Conservation (phyloP, 2,113 vertebrate genomes). For the Ameiurus melas region DNA sequence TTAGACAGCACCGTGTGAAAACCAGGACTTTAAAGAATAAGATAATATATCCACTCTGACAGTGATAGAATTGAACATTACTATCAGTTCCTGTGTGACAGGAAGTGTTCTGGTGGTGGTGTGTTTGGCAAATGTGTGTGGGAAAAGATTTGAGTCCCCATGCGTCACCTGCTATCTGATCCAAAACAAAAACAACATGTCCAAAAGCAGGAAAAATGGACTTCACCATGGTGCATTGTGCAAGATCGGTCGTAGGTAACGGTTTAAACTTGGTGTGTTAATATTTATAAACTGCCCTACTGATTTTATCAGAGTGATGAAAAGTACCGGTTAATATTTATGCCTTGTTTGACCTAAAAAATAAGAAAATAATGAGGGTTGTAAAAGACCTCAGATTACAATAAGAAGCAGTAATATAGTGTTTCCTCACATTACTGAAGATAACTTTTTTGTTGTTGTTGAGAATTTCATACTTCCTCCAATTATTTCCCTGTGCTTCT, state of each 20-base stretch:
- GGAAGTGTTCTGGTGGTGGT: conserved; percentile 39
- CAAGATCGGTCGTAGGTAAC: neutral
- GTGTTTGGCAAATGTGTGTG: conserved; percentile 35
- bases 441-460: neutral
- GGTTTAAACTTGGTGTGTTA: neutral
- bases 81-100: conserved; percentile 53
- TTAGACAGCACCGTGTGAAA: conserved; percentile 26
- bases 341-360: neutral
- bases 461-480: conserved; percentile 1
- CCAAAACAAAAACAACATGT: conserved; percentile 30
- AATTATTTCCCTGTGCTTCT: neutral
- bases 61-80: conserved; percentile 45
- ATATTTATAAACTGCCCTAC: neutral
- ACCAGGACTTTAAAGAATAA: conserved; percentile 43
- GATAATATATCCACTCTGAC: conserved; percentile 29
- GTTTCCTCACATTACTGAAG: neutral
- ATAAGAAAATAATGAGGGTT: neutral
- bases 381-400: neutral
- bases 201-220: conserved; percentile 3
- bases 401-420: neutral
- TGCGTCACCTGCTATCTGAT: conserved; percentile 27
- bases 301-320: neutral
- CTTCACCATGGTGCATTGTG: no score
- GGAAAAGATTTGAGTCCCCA: conserved; percentile 16
- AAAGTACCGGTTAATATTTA: neutral